Base-by-base conservation (phyloP, 2,113 vertebrate genomes). In the Dicentrarchus labrax region DNA sequence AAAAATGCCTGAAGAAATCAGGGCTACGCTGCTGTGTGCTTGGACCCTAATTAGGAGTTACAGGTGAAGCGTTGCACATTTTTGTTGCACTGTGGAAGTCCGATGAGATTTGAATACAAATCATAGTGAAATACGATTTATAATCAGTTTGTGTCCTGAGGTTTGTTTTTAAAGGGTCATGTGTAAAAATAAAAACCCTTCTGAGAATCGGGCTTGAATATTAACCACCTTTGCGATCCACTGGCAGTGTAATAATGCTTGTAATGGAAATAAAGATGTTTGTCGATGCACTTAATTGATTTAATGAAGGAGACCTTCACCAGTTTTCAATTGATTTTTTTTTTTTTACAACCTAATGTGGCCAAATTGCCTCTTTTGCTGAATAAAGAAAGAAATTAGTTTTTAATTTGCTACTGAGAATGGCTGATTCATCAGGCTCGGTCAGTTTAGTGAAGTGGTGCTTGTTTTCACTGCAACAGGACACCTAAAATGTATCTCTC, bases 391-490 rank as follows among this genome's bases (percentile, higher is more conserved):
- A 89, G 38, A 85, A 86, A 90, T 90, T 87, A 69, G 86, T 85
- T 92, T 91, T 93, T 94, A 92, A 94, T 95, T 90, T 89, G 91
- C 89, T 74, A 6, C 67, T 68, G 85, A 88, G 89, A 89, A 80
- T 8, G 43, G 86, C 74, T 84, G 81, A 85, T 85, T 93, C 91
- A 90, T 92, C 82, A 87, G 81, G 47, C 60, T 86, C 39, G 50
- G 84, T 83, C 78, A 61, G 80, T 83, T 82, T 56, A 72, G 67
- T n/a, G 47, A 73, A 64, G 74, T 77, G 51, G 36, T 7, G 30
- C 30, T 30, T 30, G 30, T 30, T 30, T 87, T 83, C 57, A 78
- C 47, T 53, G 64, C 72, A 85, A 56, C 38, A n/a, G 64, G 39
- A 72, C 45, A 50, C 56, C 66, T 82, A 50, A 62, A 74, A 68